Evolutionary conservation across 1,140 invertebrate genomes (phyloP), one percentile per base, ranked within the genome.

Genomic region (Helicoverpa zea): DNA sequence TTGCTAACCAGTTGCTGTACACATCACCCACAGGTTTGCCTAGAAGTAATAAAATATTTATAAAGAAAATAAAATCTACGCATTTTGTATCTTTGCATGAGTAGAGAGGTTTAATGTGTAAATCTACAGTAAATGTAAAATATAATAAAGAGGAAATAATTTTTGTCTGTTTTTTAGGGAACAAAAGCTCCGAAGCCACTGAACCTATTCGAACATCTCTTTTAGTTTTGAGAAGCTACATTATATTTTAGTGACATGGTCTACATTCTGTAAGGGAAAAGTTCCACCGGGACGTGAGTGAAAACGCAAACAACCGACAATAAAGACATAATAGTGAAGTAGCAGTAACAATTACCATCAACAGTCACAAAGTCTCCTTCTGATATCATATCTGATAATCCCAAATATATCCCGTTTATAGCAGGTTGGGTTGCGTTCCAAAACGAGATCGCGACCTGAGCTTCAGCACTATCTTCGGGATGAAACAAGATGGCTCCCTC

Each of bases 401-500:
- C 93, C 51, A 94, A 86, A 35, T 79, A 92, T 13, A 93, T 82
- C 52, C 80, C 81, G 73, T 66, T 7, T 7, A 84, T 89, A 0
- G 84, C 29, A 4, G 58, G 83, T 30, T 90, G 89, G 2, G 89
- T 90, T 51, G 75, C 54, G 35, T 91, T 92, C 88, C 87, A 91
- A 64, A 83, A 89, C 1, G 43, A 63, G 12, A 88, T 80, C 3
- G 93, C 86, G 0, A 84, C 87, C 3, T 29, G 16, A 2, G 58
- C 23, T 72, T 94, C 92, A 0, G 81, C 70, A 0, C 89, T 76
- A 51, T 90, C 86, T 16, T 89, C 85, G 3, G 93, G 87, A 18
- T 90, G 91, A 59, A 93, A 94, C 0, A 94, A 80, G 16, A 73
- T 82, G 1, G 90, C 89, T 2, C 92, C 91, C 79, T 94, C 91